phyloP scores from a whole-genome alignment of 2,888 invertebrate species.

The Diaperis boleti region DNA sequence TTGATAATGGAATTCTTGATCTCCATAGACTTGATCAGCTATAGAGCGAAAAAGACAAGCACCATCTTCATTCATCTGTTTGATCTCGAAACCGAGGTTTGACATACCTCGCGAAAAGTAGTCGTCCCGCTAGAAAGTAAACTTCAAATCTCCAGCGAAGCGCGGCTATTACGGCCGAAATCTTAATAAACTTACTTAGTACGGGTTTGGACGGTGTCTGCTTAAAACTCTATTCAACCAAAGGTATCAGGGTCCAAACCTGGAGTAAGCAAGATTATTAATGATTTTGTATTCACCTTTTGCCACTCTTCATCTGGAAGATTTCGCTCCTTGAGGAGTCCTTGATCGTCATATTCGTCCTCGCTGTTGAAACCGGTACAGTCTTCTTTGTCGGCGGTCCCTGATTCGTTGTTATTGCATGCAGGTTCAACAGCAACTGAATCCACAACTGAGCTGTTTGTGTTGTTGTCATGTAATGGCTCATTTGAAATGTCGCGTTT shows the following conservation, averaged over 20 bases:
- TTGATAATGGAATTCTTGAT: slow-evolving; percentile 88
- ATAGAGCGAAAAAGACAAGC: slow-evolving; percentile 91
- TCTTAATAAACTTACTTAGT: too few species aligned
- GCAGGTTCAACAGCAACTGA: slow-evolving; percentile 54
- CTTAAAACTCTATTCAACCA: too few species aligned
- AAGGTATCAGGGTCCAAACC: too few species aligned
- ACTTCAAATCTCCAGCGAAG: not conserved
- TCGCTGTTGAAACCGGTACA: slow-evolving; percentile 65
- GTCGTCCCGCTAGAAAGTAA: slow-evolving; percentile 60
- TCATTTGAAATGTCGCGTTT: slow-evolving; percentile 60
- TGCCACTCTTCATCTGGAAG: slow-evolving; percentile 65
- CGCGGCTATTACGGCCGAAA: too few species aligned
- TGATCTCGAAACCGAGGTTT: slow-evolving; percentile 82
- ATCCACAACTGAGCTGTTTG: slow-evolving; percentile 51
- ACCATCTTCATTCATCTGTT: slow-evolving; percentile 89
- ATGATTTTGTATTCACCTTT: slow-evolving; percentile 59
- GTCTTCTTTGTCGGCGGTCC: slow-evolving; percentile 59
- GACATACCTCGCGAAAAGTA: slow-evolving; percentile 68
- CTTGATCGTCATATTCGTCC: slow-evolving; percentile 64
- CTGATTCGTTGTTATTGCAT: slow-evolving; percentile 55
- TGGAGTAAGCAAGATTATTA: too few species aligned
- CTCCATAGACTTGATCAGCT: slow-evolving; percentile 90
- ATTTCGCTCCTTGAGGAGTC: slow-evolving; percentile 52
- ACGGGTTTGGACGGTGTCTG: too few species aligned
- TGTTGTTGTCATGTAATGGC: slow-evolving; percentile 54